phyloP scores from a whole-genome alignment of 2,888 invertebrate genomes.

The Elegia similella region DNA sequence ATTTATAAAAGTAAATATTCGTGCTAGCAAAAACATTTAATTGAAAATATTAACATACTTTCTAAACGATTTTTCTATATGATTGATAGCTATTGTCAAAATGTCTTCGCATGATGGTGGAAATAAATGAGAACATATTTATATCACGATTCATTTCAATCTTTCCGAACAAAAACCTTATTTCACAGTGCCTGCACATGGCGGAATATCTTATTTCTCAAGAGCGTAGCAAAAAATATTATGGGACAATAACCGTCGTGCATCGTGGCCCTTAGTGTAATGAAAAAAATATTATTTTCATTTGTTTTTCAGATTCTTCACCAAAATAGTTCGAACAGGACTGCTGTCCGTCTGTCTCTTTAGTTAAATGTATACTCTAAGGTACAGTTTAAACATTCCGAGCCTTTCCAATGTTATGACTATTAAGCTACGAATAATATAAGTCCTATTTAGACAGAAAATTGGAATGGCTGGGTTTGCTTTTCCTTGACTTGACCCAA shows the following conservation, averaged over 20 bases:
- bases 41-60: neutral
- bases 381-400: too few species aligned
- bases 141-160: constrained; percentile 44
- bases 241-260: constrained; percentile 40
- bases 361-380: too few species aligned
- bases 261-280: constrained; percentile 26
- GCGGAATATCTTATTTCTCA: constrained; percentile 63
- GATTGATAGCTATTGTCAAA: constrained; percentile 8
- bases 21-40: neutral
- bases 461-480: too few species aligned
- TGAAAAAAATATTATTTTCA: neutral
- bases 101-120: constrained; percentile 13
- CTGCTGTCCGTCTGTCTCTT: too few species aligned
- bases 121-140: constrained; percentile 32
- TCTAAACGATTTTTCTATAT: neutral
- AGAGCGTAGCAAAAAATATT: constrained; percentile 55
- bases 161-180: constrained; percentile 61
- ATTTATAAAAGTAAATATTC: neutral
- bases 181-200: constrained; percentile 74
- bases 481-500: too few species aligned
- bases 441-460: too few species aligned
- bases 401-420: too few species aligned
- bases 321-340: too few species aligned
- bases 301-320: too few species aligned
- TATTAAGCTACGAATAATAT: too few species aligned